phyloP scores from a whole-genome alignment of 2,113 vertebrate genomes.

The Corvus hawaiiensis region DNA sequence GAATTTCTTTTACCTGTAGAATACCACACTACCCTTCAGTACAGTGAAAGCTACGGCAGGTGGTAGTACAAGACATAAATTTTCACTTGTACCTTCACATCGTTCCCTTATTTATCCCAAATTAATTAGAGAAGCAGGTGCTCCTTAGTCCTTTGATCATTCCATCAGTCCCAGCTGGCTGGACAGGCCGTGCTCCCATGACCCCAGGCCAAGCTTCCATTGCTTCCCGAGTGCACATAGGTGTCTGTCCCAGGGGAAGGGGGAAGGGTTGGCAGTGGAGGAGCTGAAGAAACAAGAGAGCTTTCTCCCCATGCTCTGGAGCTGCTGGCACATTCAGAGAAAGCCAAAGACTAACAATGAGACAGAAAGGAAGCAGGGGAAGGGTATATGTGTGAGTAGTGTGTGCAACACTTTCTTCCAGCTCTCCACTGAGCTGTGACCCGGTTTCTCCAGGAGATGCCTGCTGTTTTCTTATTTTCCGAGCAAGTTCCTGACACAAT shows the following conservation, averaged over 20 bases:
- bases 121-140: not conserved
- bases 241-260: not conserved
- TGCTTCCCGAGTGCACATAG: not conserved
- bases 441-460: conserved; percentile 32
- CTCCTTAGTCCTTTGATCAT: not conserved
- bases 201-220: not conserved
- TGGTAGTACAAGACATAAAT: not conserved
- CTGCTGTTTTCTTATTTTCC: conserved; percentile 37
- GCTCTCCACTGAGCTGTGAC: conserved; percentile 18
- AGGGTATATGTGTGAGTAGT: not conserved
- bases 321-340: not conserved
- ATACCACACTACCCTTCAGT: not conserved
- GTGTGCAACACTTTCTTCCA: not conserved
- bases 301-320: not conserved
- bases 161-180: not conserved
- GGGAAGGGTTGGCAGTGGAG: not conserved
- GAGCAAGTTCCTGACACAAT: conserved; percentile 38
- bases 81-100: not conserved
- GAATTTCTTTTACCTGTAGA: not conserved
- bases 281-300: not conserved
- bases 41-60: not conserved
- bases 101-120: rapidly evolving
- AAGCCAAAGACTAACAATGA: not conserved
- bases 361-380: not conserved
- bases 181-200: not conserved